phyloP scores from a whole-genome alignment of 1,140 invertebrate species.

The Diorhabda carinulata region DNA sequence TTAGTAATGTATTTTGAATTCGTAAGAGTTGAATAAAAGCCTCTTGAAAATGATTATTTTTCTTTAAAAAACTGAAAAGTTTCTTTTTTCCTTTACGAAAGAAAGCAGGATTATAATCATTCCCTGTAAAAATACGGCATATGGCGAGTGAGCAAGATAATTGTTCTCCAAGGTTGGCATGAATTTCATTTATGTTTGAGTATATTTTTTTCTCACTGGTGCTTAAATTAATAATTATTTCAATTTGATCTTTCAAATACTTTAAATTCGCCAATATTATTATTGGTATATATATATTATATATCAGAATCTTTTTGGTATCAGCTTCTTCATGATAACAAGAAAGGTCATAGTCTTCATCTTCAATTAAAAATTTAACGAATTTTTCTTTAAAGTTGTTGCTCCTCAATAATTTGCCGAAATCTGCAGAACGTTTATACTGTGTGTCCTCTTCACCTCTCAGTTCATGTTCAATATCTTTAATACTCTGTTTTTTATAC shows the following conservation, averaged over 20 bases:
- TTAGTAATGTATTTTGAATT: conserved; percentile 2
- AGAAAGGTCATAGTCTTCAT: conserved; percentile 20
- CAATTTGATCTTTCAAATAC: conserved; percentile 24
- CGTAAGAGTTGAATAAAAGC: neutral
- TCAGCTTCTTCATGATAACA: conserved; percentile 35
- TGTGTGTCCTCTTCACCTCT: neutral
- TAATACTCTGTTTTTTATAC: conserved; percentile 27
- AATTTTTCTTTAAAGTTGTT: neutral
- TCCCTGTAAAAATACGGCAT: conserved; percentile 12
- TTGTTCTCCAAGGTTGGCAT: conserved; percentile 27
- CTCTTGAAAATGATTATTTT: conserved; percentile 6
- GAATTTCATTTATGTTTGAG: conserved; percentile 26
- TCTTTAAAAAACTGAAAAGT: conserved; percentile 4
- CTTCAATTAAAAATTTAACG: too few species aligned
- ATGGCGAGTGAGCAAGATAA: conserved; percentile 26
- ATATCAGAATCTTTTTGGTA: conserved; percentile 30
- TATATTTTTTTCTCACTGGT: conserved; percentile 27
- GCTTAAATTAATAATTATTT: conserved; percentile 26
- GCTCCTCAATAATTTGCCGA: neutral
- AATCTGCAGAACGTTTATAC: neutral
- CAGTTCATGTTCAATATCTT: conserved; percentile 6
- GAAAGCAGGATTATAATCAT: conserved; percentile 8
- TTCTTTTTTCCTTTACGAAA: conserved; percentile 9
- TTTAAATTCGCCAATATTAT: conserved; percentile 33
- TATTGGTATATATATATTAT: conserved; percentile 19